A percentile compares a stretch with the other conserved stretches of the same genome.
Evolutionary conservation across 2,113 vertebrate genomes (phyloP).

Genomic region (Lathamus discolor): DNA sequence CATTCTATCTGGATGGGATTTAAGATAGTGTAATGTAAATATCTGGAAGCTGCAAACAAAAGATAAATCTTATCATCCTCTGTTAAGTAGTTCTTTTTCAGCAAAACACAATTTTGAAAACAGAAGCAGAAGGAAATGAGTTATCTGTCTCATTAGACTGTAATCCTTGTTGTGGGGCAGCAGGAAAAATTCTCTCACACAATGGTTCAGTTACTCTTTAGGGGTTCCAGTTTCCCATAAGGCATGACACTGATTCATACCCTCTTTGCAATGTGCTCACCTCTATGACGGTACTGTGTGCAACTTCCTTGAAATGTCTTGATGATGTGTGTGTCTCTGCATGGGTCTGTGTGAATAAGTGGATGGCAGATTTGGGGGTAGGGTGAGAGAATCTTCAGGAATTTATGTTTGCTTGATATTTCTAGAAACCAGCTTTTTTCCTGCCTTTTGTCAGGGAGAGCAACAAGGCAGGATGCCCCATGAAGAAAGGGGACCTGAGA

Average conservation of each 20-base stretch:
- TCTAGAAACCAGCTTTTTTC: fast-evolving
- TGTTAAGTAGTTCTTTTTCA: neutral
- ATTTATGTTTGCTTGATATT: neutral
- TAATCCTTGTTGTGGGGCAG: neutral
- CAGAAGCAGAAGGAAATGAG: neutral
- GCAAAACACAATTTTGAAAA: neutral
- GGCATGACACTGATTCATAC: neutral
- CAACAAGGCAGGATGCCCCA: neutral
- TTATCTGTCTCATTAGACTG: neutral
- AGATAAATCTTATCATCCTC: neutral
- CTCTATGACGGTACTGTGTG: neutral
- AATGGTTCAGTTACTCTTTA: neutral
- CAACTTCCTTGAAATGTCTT: neutral
- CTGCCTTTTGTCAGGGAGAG: neutral
- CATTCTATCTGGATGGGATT: neutral
- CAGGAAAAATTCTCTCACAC: neutral
- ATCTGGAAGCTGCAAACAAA: neutral
- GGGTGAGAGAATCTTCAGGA: neutral
- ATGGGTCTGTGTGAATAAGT: neutral
- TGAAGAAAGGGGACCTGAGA: neutral
- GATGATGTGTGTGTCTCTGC: neutral
- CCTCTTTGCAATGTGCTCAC: fast-evolving
- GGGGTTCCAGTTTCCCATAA: neutral
- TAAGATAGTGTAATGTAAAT: neutral
- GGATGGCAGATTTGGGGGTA: neutral